These are phyloP conservation scores for Drosophila kambysellisi DNA, from an alignment of 2,888 invertebrate species.

Conservation along the genomic window DNA sequence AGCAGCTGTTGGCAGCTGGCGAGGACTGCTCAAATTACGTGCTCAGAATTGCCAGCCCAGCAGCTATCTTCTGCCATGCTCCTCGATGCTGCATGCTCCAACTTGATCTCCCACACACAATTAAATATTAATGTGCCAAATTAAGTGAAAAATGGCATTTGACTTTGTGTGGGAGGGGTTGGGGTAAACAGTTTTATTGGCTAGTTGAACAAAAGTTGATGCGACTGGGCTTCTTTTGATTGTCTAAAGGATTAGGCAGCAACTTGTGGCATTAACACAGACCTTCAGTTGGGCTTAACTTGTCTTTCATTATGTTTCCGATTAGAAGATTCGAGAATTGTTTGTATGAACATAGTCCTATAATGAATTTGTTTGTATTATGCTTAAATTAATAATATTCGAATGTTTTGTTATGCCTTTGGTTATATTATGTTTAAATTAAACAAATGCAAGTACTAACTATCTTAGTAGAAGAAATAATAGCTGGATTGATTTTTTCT, in stretches of 20 bases:
- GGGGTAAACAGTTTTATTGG: neutral
- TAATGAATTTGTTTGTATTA: too few relatives aligned
- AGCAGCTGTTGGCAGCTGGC: slow-evolving; percentile 74
- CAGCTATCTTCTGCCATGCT: neutral
- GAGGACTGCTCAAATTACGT: slow-evolving; percentile 56
- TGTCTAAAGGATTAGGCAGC: slow-evolving; percentile 64
- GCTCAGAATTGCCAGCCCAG: slow-evolving; percentile 49
- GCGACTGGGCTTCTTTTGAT: slow-evolving; percentile 31
- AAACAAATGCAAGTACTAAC: neutral
- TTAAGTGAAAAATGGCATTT: slow-evolving; percentile 74
- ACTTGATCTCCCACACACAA: slow-evolving; percentile 45
- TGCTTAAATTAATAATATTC: neutral
- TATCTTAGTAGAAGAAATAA: neutral
- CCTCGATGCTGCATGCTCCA: neutral
- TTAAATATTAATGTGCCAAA: slow-evolving; percentile 79
- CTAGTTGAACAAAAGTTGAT: slow-evolving; percentile 8
- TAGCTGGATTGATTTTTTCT: neutral
- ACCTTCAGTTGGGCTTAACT: slow-evolving; percentile 48
- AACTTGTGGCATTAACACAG: slow-evolving; percentile 68
- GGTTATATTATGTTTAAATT: neutral
- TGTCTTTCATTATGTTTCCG: slow-evolving; percentile 28
- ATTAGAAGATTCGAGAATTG: slow-evolving; percentile 22
- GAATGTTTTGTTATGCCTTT: neutral
- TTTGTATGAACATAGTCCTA: neutral
- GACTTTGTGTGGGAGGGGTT: neutral